A percentile compares a stretch with the other conserved stretches of the same genome.
These are phyloP conservation scores for Microcebus tavaratra DNA, from an alignment of 2,113 vertebrate genomes.

Conservation along the genomic window DNA sequence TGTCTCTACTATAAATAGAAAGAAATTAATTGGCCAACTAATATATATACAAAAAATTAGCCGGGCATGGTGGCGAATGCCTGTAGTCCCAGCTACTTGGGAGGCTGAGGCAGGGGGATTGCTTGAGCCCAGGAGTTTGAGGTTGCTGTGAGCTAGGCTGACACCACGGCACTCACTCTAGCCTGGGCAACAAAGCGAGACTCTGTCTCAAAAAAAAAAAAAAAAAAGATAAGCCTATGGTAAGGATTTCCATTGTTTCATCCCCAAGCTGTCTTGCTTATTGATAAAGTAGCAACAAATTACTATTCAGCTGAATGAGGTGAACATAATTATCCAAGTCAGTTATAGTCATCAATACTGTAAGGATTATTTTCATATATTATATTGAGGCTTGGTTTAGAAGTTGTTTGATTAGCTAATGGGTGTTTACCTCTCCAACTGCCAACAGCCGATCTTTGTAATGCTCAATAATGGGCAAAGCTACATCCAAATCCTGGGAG, in stretches of 20 bases:
- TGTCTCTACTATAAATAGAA: too few species aligned
- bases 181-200: too few species aligned
- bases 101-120: too few species aligned
- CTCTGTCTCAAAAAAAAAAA: too few species aligned
- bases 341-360: not conserved
- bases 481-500: slow-evolving; percentile 92
- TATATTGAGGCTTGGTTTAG: not conserved
- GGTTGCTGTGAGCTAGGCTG: too few species aligned
- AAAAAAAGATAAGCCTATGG: too few species aligned
- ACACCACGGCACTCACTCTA: too few species aligned
- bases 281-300: not conserved
- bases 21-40: too few species aligned
- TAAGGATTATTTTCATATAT: not conserved
- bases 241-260: not conserved
- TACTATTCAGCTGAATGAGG: not conserved
- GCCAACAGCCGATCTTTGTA: slow-evolving; percentile 93
- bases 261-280: not conserved
- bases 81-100: too few species aligned
- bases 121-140: too few species aligned
- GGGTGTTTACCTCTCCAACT: slow-evolving; percentile 92
- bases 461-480: slow-evolving; percentile 92
- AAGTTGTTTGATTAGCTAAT: not conserved
- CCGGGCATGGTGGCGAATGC: too few species aligned
- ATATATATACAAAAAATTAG: too few species aligned
- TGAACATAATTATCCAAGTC: not conserved